Evolutionary conservation across 2,888 invertebrate genomes (phyloP).

Genomic region (Eutolmus rufibarbis): DNA sequence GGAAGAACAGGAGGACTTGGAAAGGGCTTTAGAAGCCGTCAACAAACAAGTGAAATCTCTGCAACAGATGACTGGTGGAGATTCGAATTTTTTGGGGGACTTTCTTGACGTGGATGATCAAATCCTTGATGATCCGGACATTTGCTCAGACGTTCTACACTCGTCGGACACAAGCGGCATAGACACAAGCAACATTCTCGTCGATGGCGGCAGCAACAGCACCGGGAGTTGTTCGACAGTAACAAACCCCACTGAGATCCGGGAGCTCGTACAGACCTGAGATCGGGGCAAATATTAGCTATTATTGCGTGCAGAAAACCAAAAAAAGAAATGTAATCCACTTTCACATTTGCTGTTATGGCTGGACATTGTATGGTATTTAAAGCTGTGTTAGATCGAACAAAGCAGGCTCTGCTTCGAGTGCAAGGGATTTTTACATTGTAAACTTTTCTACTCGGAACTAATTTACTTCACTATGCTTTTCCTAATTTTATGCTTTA

Average conservation of each 20-base stretch:
- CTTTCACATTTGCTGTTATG: not conserved
- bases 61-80: conserved; percentile 69
- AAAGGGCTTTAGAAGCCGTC: conserved; percentile 82
- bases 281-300: not conserved
- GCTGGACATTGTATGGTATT: conserved; percentile 34
- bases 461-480: conserved; percentile 37
- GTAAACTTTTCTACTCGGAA: conserved; percentile 42
- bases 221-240: conserved; percentile 49
- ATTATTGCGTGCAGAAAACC: conserved; percentile 13
- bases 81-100: conserved; percentile 59
- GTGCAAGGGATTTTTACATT: conserved; percentile 47
- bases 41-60: conserved; percentile 76
- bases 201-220: conserved; percentile 55
- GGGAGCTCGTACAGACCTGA: conserved; percentile 61
- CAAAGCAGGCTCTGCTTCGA: conserved; percentile 31
- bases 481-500: conserved; percentile 37
- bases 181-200: conserved; percentile 56
- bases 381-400: conserved; percentile 39
- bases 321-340: conserved; percentile 36
- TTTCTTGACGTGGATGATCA: conserved; percentile 60
- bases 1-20: conserved; percentile 88
- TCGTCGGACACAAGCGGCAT: conserved; percentile 58
- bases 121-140: conserved; percentile 57
- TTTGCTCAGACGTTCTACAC: conserved; percentile 55
- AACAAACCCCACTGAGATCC: conserved; percentile 53